A percentile compares a stretch with the other conserved stretches of the same genome.
These are phyloP conservation scores for Oscheius sp. DNA, from an alignment of 2,888 invertebrate species.

Conservation along the genomic window DNA sequence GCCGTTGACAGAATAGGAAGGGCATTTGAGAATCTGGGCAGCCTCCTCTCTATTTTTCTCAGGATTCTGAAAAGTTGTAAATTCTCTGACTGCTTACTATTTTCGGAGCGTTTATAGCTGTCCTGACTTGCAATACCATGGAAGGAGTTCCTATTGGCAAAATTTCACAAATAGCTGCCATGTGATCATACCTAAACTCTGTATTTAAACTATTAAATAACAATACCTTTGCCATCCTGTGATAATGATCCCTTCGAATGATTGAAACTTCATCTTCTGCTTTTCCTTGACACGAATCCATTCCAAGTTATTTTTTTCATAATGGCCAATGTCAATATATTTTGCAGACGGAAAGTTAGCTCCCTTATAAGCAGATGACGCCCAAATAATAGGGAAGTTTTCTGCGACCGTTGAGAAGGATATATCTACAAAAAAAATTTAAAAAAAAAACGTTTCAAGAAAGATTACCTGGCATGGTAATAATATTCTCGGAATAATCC, in stretches of 20 bases:
- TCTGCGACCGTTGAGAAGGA: conserved; percentile 74
- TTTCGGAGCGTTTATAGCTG: conserved; percentile 35
- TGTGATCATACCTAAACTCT: conserved; percentile 73
- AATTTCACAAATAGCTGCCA: conserved; percentile 73
- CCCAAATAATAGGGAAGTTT: conserved; percentile 79
- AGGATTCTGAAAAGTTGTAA: conserved; percentile 11
- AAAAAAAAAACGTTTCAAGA: neutral
- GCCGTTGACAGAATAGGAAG: conserved; percentile 39
- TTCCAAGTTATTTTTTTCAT: conserved; percentile 72
- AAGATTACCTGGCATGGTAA: conserved; percentile 50
- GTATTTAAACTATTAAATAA: conserved; percentile 34
- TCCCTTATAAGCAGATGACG: conserved; percentile 79
- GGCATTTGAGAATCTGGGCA: conserved; percentile 40
- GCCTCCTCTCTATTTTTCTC: conserved; percentile 34
- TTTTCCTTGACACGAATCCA: conserved; percentile 70
- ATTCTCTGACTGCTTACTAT: neutral
- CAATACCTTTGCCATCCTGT: conserved; percentile 74
- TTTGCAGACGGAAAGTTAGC: conserved; percentile 59
- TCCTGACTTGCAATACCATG: conserved; percentile 55
- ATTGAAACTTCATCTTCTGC: conserved; percentile 48
- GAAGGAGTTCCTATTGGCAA: conserved; percentile 71
- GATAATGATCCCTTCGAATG: conserved; percentile 71
- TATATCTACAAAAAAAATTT: conserved; percentile 37
- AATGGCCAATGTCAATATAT: conserved; percentile 72
- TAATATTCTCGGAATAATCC: conserved; percentile 63